Conservation (phyloP, 2,797 vertebrate species). For the Esox masquinongy region DNA sequence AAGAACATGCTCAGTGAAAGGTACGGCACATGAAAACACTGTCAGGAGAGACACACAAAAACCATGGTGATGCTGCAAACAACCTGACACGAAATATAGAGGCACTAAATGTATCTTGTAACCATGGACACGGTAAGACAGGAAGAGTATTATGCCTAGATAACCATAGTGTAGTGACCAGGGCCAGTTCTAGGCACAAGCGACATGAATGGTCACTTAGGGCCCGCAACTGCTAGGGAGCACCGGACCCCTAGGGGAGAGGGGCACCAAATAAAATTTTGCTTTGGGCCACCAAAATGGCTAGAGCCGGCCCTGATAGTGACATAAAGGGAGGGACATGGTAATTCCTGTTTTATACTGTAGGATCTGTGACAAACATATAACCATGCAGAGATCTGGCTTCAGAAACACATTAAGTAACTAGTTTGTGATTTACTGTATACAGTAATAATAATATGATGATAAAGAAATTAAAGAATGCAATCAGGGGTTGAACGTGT, state of each 20-base stretch:
- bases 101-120: conserved; percentile 7
- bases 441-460: background rate
- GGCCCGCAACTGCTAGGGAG: no score
- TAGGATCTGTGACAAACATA: background rate
- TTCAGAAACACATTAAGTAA: background rate
- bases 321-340: conserved; percentile 1
- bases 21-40: conserved; percentile 79
- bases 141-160: conserved; percentile 19
- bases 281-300: no score
- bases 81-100: conserved; percentile 25
- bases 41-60: conserved; percentile 41
- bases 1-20: conserved; percentile 81
- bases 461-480: background rate
- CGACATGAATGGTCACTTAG: no score
- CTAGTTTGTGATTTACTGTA: background rate
- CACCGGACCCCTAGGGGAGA: no score
- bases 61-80: conserved; percentile 47
- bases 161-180: conserved; percentile 48
- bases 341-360: background rate
- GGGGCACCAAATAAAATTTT: no score
- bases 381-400: background rate
- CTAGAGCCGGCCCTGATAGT: no score
- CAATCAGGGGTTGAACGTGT: background rate
- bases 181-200: no score
- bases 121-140: conserved; percentile 24